These are phyloP conservation scores for Bhutanitis thaidina DNA, from an alignment of 2,888 invertebrate genomes.

Conservation along the genomic window DNA sequence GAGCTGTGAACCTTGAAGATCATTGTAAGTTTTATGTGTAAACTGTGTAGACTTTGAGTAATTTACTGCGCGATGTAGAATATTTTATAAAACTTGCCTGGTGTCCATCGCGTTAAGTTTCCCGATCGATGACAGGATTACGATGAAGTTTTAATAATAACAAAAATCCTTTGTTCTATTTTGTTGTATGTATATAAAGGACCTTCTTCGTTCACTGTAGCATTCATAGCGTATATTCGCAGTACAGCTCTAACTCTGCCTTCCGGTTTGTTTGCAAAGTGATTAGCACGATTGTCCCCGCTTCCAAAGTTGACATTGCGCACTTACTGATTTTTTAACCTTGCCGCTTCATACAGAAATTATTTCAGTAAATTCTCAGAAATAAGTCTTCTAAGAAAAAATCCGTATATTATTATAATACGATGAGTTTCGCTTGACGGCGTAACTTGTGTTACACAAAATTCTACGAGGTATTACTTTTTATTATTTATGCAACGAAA, in stretches of 20 bases:
- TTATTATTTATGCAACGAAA: no score
- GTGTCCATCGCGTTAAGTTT: constrained; percentile 55
- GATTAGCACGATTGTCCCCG: constrained; percentile 69
- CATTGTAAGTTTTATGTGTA: no score
- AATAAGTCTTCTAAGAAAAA: neutral
- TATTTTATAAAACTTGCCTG: constrained; percentile 40
- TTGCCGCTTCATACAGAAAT: constrained; percentile 51
- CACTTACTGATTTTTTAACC: constrained; percentile 70
- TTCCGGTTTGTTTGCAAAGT: constrained; percentile 65
- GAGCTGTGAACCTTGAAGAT: no score
- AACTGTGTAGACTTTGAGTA: no score
- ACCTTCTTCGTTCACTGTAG: constrained; percentile 56
- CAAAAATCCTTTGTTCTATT: constrained; percentile 49
- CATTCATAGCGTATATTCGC: constrained; percentile 52
- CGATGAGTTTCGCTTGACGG: no score
- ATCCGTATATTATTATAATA: no score
- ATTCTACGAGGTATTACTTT: no score
- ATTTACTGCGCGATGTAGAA: no score
- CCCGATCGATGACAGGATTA: constrained; percentile 32
- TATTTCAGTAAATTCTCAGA: constrained; percentile 33
- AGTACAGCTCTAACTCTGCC: constrained; percentile 49
- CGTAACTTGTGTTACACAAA: no score
- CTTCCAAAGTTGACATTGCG: constrained; percentile 71
- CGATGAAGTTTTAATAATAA: constrained; percentile 29
- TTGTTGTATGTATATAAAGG: constrained; percentile 29